A percentile compares a stretch with the other conserved stretches of the same genome.
Conservation (phyloP, 2,113 vertebrate genomes). For the Notarius quadriscutis region DNA sequence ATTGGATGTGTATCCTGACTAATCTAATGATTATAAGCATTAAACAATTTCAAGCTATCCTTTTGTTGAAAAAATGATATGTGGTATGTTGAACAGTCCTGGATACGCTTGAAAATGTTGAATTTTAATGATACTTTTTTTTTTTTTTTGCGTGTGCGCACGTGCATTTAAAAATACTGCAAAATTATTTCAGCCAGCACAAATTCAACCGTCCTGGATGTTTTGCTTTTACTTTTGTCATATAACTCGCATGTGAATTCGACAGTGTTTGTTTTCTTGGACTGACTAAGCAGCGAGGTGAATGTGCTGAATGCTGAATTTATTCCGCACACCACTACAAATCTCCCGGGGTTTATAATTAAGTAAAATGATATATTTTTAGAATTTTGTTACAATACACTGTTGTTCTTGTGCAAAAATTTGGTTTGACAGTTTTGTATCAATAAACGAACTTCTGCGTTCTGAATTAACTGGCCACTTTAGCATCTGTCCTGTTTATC, state of each 20-base stretch:
- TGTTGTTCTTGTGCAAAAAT: slow-evolving; percentile 49
- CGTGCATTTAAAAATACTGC: slow-evolving; percentile 25
- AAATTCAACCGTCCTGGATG: slow-evolving; percentile 17
- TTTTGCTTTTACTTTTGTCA: slow-evolving; percentile 43
- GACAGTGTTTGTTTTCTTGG: slow-evolving; percentile 41
- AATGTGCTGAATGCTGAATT: slow-evolving; percentile 51
- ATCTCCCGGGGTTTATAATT: slow-evolving; percentile 50
- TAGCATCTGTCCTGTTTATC: background rate
- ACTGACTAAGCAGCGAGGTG: slow-evolving; percentile 31
- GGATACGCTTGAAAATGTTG: slow-evolving; percentile 29
- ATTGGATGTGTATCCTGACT: slow-evolving; percentile 31
- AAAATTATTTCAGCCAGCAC: slow-evolving; percentile 17
- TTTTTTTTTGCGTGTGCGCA: slow-evolving; percentile 7
- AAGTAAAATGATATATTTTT: slow-evolving; percentile 52
- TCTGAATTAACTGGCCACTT: background rate
- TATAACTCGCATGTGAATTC: slow-evolving; percentile 49
- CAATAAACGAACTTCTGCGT: slow-evolving; percentile 46
- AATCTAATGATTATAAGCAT: background rate
- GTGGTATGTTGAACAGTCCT: slow-evolving; percentile 31
- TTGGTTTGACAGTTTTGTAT: slow-evolving; percentile 51
- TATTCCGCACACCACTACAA: slow-evolving; percentile 41
- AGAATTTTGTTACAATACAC: slow-evolving; percentile 51
- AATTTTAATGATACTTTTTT: background rate
- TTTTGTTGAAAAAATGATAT: slow-evolving; percentile 31
- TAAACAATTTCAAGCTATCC: slow-evolving; percentile 21